phyloP scores from a whole-genome alignment of 2,113 vertebrate genomes.

The Atrichornis clamosus region DNA sequence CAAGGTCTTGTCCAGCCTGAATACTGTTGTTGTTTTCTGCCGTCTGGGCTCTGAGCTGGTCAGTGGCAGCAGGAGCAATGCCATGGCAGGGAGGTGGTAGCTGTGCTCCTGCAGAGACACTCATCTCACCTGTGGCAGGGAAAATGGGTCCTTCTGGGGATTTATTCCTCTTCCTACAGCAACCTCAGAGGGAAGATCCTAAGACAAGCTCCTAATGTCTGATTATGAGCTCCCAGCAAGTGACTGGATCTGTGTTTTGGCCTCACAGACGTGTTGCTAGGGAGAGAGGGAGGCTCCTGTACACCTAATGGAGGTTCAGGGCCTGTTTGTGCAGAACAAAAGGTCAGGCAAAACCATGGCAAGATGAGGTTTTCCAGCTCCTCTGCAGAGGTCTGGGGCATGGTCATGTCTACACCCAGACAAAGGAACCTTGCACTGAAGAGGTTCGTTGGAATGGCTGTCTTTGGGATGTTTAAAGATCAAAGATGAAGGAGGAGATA shows the following conservation, averaged over 20 bases:
- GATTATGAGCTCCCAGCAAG: background rate
- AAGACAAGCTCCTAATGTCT: background rate
- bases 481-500: background rate
- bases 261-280: background rate
- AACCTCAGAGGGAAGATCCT: background rate
- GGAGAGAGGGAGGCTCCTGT: background rate
- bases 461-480: background rate
- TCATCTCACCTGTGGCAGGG: background rate
- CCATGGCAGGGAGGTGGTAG: background rate
- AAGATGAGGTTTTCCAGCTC: constrained; percentile 11
- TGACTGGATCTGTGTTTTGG: constrained; percentile 11
- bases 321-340: constrained; percentile 10
- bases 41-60: background rate
- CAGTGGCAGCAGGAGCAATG: background rate
- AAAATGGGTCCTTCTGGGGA: background rate
- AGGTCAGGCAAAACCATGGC: constrained; percentile 19
- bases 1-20: background rate
- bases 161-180: background rate
- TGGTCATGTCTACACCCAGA: background rate
- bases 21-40: background rate
- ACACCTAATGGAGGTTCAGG: background rate
- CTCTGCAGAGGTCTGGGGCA: background rate
- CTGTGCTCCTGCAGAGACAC: background rate
- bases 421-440: background rate
- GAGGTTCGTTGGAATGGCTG: background rate